Percentiles rank a stretch among this genome's conserved stretches.
Evolutionary conservation across 2,797 vertebrate species (phyloP).

Genomic region (Micrastur ruficollis): DNA sequence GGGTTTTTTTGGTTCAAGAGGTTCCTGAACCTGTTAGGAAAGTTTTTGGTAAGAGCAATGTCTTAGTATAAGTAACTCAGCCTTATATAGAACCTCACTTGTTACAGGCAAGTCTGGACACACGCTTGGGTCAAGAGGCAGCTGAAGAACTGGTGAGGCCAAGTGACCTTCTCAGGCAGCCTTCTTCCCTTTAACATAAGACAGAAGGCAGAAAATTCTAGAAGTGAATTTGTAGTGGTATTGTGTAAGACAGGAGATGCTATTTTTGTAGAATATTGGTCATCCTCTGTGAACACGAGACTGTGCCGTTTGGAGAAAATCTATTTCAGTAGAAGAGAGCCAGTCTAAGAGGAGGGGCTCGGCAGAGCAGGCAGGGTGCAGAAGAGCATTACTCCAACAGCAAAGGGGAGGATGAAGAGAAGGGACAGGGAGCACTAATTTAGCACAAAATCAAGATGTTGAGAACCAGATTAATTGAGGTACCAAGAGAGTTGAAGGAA

Average conservation of each 20-base stretch:
- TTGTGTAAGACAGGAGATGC: neutral
- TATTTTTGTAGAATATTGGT: neutral
- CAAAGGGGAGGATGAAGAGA: neutral
- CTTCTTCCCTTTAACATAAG: neutral
- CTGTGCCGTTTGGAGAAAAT: neutral
- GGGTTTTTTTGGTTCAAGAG: too few species aligned
- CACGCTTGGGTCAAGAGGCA: neutral
- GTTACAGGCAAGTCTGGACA: neutral
- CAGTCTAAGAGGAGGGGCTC: neutral
- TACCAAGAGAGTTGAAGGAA: constrained; percentile 42
- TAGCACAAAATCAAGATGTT: constrained; percentile 52
- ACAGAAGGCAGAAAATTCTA: neutral
- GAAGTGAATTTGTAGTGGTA: neutral
- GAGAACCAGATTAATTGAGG: constrained; percentile 37
- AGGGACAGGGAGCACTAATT: constrained; percentile 3
- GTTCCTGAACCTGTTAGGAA: neutral
- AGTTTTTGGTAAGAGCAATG: neutral
- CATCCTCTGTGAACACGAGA: neutral
- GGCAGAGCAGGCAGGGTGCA: neutral
- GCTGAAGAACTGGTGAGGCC: neutral
- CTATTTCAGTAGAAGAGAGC: neutral
- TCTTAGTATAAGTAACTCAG: neutral
- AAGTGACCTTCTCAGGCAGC: neutral
- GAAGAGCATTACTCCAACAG: neutral
- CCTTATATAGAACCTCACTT: neutral